Percentiles rank a stretch among this genome's conserved stretches.
These are phyloP conservation scores for Druon quercuslanigerum DNA, from an alignment of 1,140 invertebrate species.

Conservation along the genomic window DNA sequence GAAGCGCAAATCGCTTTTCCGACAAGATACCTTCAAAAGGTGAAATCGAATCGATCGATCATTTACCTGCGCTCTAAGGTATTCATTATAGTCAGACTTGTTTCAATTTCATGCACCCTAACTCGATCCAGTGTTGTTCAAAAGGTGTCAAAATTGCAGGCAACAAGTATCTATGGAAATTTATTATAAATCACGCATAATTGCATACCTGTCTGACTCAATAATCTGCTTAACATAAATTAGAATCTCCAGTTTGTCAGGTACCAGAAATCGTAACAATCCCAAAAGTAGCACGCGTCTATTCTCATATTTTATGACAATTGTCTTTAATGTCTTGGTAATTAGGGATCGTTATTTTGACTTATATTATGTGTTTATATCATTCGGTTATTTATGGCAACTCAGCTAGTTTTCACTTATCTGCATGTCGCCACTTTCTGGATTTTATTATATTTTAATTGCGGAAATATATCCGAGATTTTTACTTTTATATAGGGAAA, in stretches of 20 bases:
- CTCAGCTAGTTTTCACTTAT: slow-evolving; percentile 14
- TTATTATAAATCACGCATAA: slow-evolving; percentile 10
- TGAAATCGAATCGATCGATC: slow-evolving; percentile 22
- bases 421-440: slow-evolving; percentile 18
- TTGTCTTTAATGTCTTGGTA: not conserved
- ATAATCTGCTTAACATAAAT: not conserved
- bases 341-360: slow-evolving; percentile 12
- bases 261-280: not conserved
- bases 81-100: slow-evolving; percentile 3
- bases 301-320: slow-evolving; percentile 7
- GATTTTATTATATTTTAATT: slow-evolving; percentile 1
- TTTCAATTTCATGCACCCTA: slow-evolving; percentile 22
- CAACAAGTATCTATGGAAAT: not conserved
- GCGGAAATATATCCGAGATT: slow-evolving; percentile 1
- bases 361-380: slow-evolving; percentile 7
- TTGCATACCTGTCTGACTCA: not conserved
- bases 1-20: slow-evolving; percentile 15
- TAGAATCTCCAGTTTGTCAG: slow-evolving; percentile 9
- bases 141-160: slow-evolving; percentile 23
- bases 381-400: slow-evolving; percentile 14
- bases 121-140: slow-evolving; percentile 14
- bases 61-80: slow-evolving; percentile 12
- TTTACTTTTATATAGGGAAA: not conserved
- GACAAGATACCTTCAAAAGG: slow-evolving; percentile 24
- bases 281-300: slow-evolving; percentile 1